A percentile compares a stretch with the other conserved stretches of the same genome.
Conservation (phyloP, 2,113 vertebrate species). For the Melanerpes aurifrons region DNA sequence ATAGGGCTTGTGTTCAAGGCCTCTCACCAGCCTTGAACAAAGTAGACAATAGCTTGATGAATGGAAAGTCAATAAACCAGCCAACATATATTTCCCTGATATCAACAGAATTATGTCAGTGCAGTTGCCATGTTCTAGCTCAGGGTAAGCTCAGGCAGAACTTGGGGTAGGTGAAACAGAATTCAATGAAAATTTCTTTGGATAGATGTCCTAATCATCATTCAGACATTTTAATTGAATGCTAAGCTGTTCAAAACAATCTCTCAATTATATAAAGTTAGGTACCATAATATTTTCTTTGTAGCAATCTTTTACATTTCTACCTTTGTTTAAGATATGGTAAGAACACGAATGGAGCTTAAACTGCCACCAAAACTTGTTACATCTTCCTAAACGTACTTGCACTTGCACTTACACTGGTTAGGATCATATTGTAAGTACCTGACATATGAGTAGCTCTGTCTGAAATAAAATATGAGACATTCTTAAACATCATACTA, state of each 20-base stretch:
- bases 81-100: accelerated
- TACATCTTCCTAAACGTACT: not conserved
- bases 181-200: not conserved
- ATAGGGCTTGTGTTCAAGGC: no score
- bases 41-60: not conserved
- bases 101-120: not conserved
- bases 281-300: not conserved
- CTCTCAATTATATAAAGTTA: not conserved
- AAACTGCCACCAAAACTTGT: not conserved
- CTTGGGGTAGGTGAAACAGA: not conserved
- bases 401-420: not conserved
- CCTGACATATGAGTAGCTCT: not conserved
- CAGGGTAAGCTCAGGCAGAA: not conserved
- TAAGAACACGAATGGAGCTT: not conserved
- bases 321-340: not conserved
- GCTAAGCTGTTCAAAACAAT: not conserved
- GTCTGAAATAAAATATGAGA: not conserved
- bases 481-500: not conserved
- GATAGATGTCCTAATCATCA: not conserved
- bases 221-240: not conserved
- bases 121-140: not conserved
- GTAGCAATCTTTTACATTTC: not conserved
- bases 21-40: no score
- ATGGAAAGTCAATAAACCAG: not conserved
- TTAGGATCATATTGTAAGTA: not conserved